A percentile compares a stretch with the other conserved stretches of the same genome.
These are phyloP conservation scores for Scylla paramamosain DNA, from an alignment of 1,140 invertebrate genomes.

Conservation along the genomic window DNA sequence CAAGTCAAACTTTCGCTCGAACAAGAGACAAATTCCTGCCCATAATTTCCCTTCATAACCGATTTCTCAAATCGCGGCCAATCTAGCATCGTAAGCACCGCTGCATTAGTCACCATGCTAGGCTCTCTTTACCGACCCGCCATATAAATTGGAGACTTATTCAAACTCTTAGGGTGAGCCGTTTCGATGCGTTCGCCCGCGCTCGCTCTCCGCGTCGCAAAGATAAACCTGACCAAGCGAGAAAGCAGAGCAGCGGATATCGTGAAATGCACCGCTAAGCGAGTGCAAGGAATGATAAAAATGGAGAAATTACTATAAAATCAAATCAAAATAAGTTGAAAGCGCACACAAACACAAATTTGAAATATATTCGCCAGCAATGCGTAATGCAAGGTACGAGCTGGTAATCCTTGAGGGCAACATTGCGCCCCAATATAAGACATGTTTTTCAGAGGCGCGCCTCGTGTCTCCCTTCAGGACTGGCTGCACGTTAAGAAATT, in stretches of 20 bases:
- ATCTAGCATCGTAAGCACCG: constrained; percentile 33
- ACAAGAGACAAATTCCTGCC: constrained; percentile 19
- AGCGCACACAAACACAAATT: background rate
- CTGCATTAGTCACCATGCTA: constrained; percentile 19
- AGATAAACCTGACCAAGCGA: background rate
- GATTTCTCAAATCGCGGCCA: constrained; percentile 41
- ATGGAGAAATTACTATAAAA: background rate
- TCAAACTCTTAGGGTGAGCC: constrained; percentile 21
- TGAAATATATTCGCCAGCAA: background rate
- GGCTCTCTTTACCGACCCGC: background rate
- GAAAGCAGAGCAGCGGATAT: background rate
- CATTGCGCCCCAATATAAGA: background rate
- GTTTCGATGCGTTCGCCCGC: background rate
- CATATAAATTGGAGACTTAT: constrained; percentile 51
- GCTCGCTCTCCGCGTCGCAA: background rate
- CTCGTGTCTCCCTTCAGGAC: background rate
- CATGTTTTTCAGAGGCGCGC: background rate
- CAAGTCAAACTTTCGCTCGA: constrained; percentile 21
- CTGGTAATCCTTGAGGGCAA: background rate
- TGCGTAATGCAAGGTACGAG: background rate
- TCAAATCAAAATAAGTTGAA: background rate
- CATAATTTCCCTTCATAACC: constrained; percentile 44
- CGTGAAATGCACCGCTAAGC: too few species aligned
- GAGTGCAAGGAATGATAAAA: background rate
- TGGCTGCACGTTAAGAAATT: background rate